Conservation (phyloP, 1,140 invertebrate species). For the Pygmarrhopalites habei region DNA sequence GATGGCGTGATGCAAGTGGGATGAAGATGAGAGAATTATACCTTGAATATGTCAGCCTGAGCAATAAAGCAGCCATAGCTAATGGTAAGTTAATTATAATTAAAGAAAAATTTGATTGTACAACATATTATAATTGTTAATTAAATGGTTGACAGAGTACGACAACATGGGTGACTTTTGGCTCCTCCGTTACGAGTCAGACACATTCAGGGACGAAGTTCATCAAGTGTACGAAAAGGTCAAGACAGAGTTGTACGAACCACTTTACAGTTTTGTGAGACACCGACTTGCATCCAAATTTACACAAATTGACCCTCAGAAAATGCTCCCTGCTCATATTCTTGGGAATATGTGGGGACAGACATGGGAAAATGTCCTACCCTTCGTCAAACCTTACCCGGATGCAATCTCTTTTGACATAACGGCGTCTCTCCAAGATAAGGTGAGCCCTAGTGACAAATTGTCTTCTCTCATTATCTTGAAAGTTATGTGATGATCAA, state of each 20-base stretch:
- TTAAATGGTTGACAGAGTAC: constrained; percentile 6
- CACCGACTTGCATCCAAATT: constrained; percentile 70
- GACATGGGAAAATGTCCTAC: constrained; percentile 45
- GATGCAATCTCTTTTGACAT: constrained; percentile 40
- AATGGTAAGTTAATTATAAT: constrained; percentile 48
- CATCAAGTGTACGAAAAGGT: constrained; percentile 74
- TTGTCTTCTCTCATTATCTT: constrained; percentile 46
- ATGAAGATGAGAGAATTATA: constrained; percentile 72
- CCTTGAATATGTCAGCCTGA: constrained; percentile 56
- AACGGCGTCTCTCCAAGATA: constrained; percentile 45
- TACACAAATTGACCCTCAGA: constrained; percentile 59
- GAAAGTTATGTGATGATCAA: constrained; percentile 43
- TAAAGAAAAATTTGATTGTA: too few species aligned
- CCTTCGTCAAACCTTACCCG: constrained; percentile 39
- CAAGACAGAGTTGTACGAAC: too few species aligned
- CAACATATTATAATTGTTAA: background rate
- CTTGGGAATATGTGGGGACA: constrained; percentile 10
- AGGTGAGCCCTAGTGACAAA: constrained; percentile 46
- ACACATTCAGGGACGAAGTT: constrained; percentile 59
- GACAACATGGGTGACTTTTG: constrained; percentile 19
- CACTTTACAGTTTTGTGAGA: constrained; percentile 49
- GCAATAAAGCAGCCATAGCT: constrained; percentile 54
- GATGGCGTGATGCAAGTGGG: constrained; percentile 53
- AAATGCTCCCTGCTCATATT: constrained; percentile 50
- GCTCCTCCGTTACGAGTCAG: constrained; percentile 40